Conservation (phyloP, 2,113 vertebrate species). For the Ctenodactylus gundi region DNA sequence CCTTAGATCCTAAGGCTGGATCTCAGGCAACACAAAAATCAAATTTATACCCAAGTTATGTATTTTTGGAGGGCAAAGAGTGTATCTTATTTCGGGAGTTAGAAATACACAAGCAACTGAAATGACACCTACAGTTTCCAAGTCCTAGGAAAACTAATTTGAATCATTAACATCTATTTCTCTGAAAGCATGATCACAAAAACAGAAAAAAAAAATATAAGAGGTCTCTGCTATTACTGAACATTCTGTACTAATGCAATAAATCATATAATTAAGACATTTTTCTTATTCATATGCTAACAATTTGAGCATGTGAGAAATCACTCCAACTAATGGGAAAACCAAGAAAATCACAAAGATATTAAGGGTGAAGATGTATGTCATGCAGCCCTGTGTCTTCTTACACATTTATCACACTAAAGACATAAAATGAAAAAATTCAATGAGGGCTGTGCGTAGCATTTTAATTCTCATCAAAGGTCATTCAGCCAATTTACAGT, state of each 20-base stretch:
- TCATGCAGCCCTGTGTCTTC: constrained; percentile 47
- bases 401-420: constrained; percentile 41
- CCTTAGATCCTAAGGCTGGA: not conserved
- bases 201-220: not conserved
- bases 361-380: constrained; percentile 46
- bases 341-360: constrained; percentile 57
- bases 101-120: constrained; percentile 18
- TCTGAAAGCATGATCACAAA: constrained; percentile 44
- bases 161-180: constrained; percentile 53
- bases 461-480: constrained; percentile 74
- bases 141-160: constrained; percentile 18
- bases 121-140: not conserved
- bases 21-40: constrained; percentile 26
- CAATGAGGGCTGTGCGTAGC: not conserved
- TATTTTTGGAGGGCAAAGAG: not conserved
- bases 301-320: constrained; percentile 65
- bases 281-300: constrained; percentile 47
- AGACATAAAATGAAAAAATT: constrained; percentile 47
- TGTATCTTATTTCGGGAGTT: constrained; percentile 15
- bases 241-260: constrained; percentile 22
- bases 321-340: constrained; percentile 62
- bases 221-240: constrained; percentile 48
- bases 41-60: constrained; percentile 41
- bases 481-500: constrained; percentile 70
- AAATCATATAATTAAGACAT: constrained; percentile 56